Conservation (phyloP, 2,797 vertebrate genomes). For the Amblyraja radiata region DNA sequence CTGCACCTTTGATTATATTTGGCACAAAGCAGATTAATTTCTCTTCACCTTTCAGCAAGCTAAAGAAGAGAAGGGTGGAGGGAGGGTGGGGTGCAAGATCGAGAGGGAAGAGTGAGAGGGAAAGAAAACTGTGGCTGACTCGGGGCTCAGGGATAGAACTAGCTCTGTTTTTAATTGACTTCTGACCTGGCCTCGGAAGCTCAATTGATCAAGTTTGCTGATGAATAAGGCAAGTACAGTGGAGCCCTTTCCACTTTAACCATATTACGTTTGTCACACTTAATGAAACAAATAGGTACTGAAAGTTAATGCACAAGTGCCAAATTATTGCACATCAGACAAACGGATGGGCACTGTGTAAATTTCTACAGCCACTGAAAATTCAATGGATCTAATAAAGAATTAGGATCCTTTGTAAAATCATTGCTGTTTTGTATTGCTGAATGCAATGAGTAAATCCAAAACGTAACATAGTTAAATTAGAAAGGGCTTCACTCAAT, state of each 20-base stretch:
- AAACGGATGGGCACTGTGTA: no score
- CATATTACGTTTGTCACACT: neutral
- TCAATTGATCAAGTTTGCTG: neutral
- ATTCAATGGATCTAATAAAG: neutral
- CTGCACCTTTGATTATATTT: no score
- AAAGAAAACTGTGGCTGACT: neutral
- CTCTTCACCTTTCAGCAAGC: neutral
- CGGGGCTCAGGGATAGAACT: neutral
- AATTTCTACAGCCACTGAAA: neutral
- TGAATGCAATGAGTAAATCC: neutral
- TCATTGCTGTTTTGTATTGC: no score
- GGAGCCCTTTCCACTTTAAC: neutral
- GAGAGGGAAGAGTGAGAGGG: neutral
- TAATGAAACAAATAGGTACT: neutral
- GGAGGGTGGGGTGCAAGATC: no score
- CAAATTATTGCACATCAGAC: neutral
- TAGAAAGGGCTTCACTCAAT: neutral
- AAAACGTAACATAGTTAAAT: neutral
- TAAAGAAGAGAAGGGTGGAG: no score
- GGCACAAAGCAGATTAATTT: neutral
- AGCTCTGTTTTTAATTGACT: neutral
- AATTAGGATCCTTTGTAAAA: neutral
- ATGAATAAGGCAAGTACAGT: no score
- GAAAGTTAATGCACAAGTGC: neutral
- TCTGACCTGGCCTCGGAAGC: neutral